Evolutionary conservation across 2,797 vertebrate genomes (phyloP), one percentile per base, ranked within the genome.

Genomic region (Pseudochromis fuscus): DNA sequence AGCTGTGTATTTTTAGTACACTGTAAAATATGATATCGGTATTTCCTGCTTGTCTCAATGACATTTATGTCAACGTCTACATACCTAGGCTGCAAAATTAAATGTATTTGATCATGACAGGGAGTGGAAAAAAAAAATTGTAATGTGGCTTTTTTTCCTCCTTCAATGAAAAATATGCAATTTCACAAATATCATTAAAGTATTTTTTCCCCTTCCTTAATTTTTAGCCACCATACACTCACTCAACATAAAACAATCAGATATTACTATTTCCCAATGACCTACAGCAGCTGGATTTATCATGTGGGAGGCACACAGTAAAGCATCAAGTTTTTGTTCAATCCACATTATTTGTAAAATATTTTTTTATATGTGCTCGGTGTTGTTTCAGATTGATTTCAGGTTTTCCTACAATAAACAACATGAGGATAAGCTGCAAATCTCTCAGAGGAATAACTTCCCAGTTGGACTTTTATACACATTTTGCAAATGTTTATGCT

Each of bases 141-240:
- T 5, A 33, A 55, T 33, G n/a, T n/a, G 15, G 9, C 6, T 55
- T 33, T 25, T 0, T 8, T 10, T 58, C n/a, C 15, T 19, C 4
- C n/a, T 56, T 60, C 56, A 24, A 40, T 56, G 3, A 49, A 33
- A n/a, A 52, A 58, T 45, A 64, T 53, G 19, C 1, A 21, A 42
- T n/a, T 48, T 49, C n/a, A n/a, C n/a, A n/a, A n/a, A n/a, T n/a
- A n/a, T n/a, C n/a, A n/a, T n/a, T n/a, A n/a, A n/a, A n/a, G n/a
- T n/a, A n/a, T n/a, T n/a, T n/a, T n/a, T n/a, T n/a, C n/a, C n/a
- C n/a, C n/a, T n/a, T n/a, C n/a, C n/a, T n/a, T n/a, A n/a, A n/a
- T n/a, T n/a, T n/a, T n/a, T 7, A 48, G 13, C 12, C 21, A 16
- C 46, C 40, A 58, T 42, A 19, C 30, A 42, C 45, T 72, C 46